Evolutionary conservation across 2,113 vertebrate genomes (phyloP), one percentile per base, ranked within the genome.

Genomic region (Vulpes vulpes): DNA sequence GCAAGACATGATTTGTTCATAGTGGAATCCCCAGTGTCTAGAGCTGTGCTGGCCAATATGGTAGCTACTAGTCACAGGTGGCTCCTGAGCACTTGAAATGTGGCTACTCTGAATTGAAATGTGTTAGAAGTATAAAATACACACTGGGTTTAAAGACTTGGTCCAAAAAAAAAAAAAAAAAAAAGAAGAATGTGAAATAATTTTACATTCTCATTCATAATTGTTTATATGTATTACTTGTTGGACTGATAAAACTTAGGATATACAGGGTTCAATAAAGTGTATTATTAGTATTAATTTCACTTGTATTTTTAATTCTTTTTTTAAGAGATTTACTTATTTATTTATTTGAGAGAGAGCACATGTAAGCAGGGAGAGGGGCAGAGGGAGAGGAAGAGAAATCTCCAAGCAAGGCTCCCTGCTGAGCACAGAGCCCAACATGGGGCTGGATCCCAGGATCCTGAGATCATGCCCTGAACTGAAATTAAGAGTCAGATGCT

Each of bases 181-280:
- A 32, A 64, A 85, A 57, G 51, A 38, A 43, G 38, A 92, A 84
- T 7, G 38, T 30, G 81, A 88, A 49, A 25, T 55, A 64, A 73
- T 49, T 94, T 78, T 86, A 55, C 4, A 65, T 65, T 93, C 49
- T 88, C n/a, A 49, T 86, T 96, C 19, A 65, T 88, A 78, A 55
- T 23, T 74, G 91, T 94, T 93, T 69, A 43, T 69, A 49, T 85
- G 57, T 30, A 62, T 49, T 69, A 43, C 35, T 69, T 83, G 4
- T 89, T 94, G 20, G 49, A 92, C 43, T 19, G 71, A 35, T 76
- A 88, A 57, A 35, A 82, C 8, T 74, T 95, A 88, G 74, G n/a
- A 27, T 78, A 55, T 81, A 62, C 8, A 49, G 32, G 35, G 27
- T 87, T 91, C 96, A 95, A 73, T 80, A 82, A 89, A 94, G 67